phyloP scores from a whole-genome alignment of 2,113 vertebrate species.

The Hystrix cristata region DNA sequence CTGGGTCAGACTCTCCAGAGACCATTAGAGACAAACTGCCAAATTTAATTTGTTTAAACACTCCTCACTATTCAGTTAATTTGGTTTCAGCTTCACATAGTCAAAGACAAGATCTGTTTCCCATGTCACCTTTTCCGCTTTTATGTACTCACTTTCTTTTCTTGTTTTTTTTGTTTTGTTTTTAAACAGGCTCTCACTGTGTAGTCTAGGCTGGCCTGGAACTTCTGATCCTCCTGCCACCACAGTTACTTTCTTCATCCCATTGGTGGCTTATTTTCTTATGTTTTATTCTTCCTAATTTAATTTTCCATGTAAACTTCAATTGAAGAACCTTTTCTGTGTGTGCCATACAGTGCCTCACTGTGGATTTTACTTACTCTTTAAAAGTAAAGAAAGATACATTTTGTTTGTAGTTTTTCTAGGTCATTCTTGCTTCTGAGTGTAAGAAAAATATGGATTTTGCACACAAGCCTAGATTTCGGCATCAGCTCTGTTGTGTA shows the following conservation, averaged over 20 bases:
- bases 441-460: constrained; percentile 36
- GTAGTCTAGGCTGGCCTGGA: neutral
- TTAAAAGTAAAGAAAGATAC: neutral
- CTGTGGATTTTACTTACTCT: constrained; percentile 48
- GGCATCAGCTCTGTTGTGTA: neutral
- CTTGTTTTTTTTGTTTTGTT: neutral
- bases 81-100: constrained; percentile 52
- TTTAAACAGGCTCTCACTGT: neutral
- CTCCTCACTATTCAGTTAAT: constrained; percentile 41
- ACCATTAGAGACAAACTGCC: constrained; percentile 47
- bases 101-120: neutral
- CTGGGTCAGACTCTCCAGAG: constrained; percentile 54
- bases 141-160: constrained; percentile 36
- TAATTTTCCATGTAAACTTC: constrained; percentile 20
- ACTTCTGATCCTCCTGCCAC: neutral
- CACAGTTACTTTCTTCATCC: neutral
- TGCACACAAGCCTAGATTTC: constrained; percentile 3
- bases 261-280: neutral
- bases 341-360: neutral
- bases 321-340: constrained; percentile 9
- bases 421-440: neutral
- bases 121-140: neutral
- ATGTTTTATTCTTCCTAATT: constrained; percentile 31
- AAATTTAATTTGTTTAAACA: constrained; percentile 64
- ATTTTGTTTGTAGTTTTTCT: constrained; percentile 1